phyloP scores from a whole-genome alignment of 2,797 vertebrate species.

The Artibeus lituratus region DNA sequence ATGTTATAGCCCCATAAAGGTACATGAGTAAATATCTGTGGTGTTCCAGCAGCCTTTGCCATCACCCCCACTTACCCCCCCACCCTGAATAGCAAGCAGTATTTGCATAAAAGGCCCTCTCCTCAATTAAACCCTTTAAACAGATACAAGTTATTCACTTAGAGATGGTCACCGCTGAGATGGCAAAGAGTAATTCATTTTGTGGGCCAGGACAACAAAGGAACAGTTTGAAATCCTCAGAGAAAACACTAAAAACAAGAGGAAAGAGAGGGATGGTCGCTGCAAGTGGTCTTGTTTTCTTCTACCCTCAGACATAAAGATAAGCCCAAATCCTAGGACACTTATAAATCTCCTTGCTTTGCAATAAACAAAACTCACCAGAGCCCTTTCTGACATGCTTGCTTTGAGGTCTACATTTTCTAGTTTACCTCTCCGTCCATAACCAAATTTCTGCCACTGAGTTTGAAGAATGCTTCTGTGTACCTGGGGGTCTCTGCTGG shows the following conservation, averaged over 20 bases:
- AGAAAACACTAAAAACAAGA: constrained; percentile 21
- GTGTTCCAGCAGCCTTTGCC: background rate
- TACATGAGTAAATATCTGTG: background rate
- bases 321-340: background rate
- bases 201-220: background rate
- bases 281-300: constrained; percentile 27
- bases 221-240: background rate
- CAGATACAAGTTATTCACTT: background rate
- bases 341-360: constrained; percentile 30
- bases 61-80: background rate
- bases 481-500: background rate
- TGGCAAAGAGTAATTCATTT: background rate
- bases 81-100: background rate
- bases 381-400: constrained; percentile 15
- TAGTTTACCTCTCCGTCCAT: background rate
- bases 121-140: background rate
- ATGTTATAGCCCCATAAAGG: background rate
- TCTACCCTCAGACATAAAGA: constrained; percentile 32
- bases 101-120: background rate
- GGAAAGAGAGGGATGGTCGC: background rate
- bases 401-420: constrained; percentile 30
- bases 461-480: background rate
- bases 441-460: background rate
- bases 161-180: background rate
- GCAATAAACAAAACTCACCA: constrained; percentile 7